phyloP scores from a whole-genome alignment of 2,113 vertebrate species.

The Carlito syrichta region DNA sequence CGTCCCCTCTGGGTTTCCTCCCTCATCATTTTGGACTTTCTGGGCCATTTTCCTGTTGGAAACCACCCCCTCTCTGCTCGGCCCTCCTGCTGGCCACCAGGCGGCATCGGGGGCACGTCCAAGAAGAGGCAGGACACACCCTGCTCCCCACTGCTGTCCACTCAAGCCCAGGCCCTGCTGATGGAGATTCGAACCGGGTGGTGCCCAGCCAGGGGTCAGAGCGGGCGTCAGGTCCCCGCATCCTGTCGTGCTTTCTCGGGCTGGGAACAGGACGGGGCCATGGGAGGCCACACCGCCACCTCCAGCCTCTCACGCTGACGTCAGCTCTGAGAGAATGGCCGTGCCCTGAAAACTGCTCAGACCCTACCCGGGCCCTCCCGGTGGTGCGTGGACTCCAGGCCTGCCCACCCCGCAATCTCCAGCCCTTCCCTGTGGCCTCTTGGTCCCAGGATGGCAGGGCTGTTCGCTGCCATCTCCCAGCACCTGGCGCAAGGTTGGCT shows the following conservation, averaged over 20 bases:
- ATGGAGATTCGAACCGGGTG: not conserved
- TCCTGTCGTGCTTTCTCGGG: no score
- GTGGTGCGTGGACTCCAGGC: rapidly evolving
- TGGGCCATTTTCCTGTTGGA: no score
- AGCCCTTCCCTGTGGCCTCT: not conserved
- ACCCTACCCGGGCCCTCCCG: not conserved
- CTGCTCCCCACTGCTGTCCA: not conserved
- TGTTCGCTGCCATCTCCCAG: no score
- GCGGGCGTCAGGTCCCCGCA: no score
- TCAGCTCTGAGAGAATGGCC: not conserved
- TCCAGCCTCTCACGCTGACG: not conserved
- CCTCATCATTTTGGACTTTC: no score
- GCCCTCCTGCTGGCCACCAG: not conserved
- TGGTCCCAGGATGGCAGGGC: rapidly evolving
- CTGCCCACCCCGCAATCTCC: not conserved
- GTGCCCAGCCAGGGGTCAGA: not conserved
- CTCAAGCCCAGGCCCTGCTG: no score
- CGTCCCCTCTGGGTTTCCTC: no score
- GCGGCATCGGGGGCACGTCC: not conserved
- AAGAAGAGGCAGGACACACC: not conserved
- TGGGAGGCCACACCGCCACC: not conserved
- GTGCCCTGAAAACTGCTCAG: not conserved
- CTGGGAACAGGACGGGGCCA: not conserved
- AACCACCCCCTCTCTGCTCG: no score
- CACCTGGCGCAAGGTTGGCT: no score